Base-by-base conservation (phyloP, 2,113 vertebrate genomes). In the Bubo blakistoni region DNA sequence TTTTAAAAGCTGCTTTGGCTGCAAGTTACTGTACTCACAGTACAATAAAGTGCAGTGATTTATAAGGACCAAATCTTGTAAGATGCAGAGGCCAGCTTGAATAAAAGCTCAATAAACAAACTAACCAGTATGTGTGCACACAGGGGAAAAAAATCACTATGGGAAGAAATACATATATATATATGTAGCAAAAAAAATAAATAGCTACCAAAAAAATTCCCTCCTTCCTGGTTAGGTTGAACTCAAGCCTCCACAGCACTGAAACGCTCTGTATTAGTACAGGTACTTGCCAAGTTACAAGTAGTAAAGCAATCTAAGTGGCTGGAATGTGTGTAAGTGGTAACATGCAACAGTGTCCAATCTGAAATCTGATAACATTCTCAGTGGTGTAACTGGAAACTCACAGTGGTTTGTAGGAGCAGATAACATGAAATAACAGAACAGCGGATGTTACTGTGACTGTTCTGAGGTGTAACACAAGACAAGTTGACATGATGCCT, bases 271-370 rank as follows among this genome's bases (percentile, higher is more conserved):
- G 11, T 49, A n/a, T n/a, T 58, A 63, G 36, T 24, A 57, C 4
- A 27, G 22, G 9, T 9, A 19, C 55, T 62, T 73, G 66, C 54
- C 46, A 15, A 61, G 44, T 36, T 86, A 59, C 30, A 76, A 46
- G n/a, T 7, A 8, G 32, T 7, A 8, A 32, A 51, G n/a, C 0
- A 3, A 38, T 5, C 5, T 27, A 5, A 70, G 34, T 5, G 27
- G 14, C 69, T 78, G 62, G 19, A 82, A 62, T 20, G 7, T 7
- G 8, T 62, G 19, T 29, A 27, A 40, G 0, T 11, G 21, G n/a
- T 59, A 44, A 17, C 12, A 12, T 3, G 12, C 4, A 38, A 32
- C 29, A 19, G 26, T 38, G 79, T 51, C 81, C 61, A 55, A 0
- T 5, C 63, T 24, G 78, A 88, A 86, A 86, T 19, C 34, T 25